Base-by-base conservation (phyloP, 1,140 invertebrate species). In the Mylabris phalerata region DNA sequence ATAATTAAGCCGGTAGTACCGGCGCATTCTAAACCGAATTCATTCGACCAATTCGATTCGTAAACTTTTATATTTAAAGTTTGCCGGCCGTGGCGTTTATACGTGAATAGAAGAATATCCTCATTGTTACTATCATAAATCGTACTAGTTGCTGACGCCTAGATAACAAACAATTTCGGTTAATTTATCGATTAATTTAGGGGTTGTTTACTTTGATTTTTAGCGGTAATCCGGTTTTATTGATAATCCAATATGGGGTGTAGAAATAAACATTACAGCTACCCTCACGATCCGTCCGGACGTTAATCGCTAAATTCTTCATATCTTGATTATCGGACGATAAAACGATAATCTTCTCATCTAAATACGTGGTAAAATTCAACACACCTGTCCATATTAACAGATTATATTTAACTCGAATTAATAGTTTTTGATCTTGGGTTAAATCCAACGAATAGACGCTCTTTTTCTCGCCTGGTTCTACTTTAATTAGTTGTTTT, bases 201-300 rank as follows among this genome's bases (percentile, higher is more conserved):
- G 76, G 7, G 32, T 19, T 19, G 19, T 1, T 7, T 7, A 91
- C 89, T 77, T 87, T 86, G 41, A 92, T 79, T 67, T 89, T 85
- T 51, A 95, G 72, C 11, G 86, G 82, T 59, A 91, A 75, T 19
- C 83, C 85, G 4, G 92, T 92, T 73, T 93, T 93, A 74, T 95
- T 95, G 43, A 94, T 83, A 70, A 95, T 85, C 93, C 93, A 95
- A 74, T 93, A 93, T 2, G 91, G 90, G 9, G 88, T 82, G 70
- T 89, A 89, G 41, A 95, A 74, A 57, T 84, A 82, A 39, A 92
- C 70, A 50, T 85, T 79, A 71, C 81, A 81, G 58, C 79, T 81
- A 55, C 77, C 78, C n/a, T 75, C 75, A 51, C 80, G 76, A 19
- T 82, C 80, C 9, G 87, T 72, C 67, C 84, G 82, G 10, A 89